Percentiles rank a stretch among this genome's conserved stretches.
Conservation (phyloP, 1,140 invertebrate species). For the Sweltsa coloradensis region DNA sequence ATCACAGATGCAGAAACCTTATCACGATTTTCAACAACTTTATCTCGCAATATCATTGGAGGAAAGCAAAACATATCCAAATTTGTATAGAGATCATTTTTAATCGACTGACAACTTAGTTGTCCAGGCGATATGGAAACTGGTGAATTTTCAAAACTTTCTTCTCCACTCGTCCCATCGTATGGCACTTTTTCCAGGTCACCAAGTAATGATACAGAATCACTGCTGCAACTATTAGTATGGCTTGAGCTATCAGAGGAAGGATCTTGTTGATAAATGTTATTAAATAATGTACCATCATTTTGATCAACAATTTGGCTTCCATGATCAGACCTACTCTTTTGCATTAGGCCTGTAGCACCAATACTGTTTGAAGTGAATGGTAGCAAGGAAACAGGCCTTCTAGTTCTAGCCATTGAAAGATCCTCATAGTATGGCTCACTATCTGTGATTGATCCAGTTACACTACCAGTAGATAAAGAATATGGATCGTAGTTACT, state of each 20-base stretch:
- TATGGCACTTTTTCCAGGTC: conserved; percentile 8
- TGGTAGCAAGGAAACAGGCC: no score
- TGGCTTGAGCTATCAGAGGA: no score
- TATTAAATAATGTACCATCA: no score
- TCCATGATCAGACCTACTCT: no score
- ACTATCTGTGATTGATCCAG: no score
- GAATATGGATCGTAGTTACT: not conserved
- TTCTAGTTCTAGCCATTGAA: no score
- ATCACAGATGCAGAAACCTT: conserved; percentile 19
- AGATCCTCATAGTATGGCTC: no score
- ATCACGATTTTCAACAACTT: conserved; percentile 2
- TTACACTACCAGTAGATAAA: not conserved
- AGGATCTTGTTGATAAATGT: no score
- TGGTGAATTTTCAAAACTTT: conserved; percentile 3
- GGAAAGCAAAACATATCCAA: conserved; percentile 7
- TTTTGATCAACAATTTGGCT: no score
- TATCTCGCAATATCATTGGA: not conserved
- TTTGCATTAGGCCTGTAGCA: no score
- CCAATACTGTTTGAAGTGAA: no score
- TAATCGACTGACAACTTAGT: conserved; percentile 10
- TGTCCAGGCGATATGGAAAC: not conserved
- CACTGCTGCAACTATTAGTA: conserved; percentile 1
- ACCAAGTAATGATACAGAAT: conserved; percentile 3
- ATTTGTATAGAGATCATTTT: conserved; percentile 16
- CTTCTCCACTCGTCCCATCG: conserved; percentile 10